These are phyloP conservation scores for Yponomeuta sedellus DNA, from an alignment of 2,888 invertebrate genomes.

Conservation along the genomic window DNA sequence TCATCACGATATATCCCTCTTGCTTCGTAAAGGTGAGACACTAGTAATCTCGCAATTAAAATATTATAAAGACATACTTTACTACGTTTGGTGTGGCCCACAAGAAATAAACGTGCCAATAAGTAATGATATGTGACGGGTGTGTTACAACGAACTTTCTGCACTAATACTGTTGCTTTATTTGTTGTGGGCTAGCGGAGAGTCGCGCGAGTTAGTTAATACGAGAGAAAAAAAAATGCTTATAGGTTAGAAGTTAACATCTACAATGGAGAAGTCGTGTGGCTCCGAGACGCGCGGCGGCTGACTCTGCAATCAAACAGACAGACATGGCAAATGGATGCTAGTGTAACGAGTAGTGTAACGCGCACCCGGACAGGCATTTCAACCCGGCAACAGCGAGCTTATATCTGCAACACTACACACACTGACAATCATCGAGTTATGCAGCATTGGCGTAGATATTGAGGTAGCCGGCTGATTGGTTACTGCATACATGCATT, in stretches of 20 bases:
- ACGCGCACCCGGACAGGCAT: conserved; percentile 15
- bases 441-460: conserved; percentile 21
- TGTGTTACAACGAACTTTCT: conserved; percentile 6
- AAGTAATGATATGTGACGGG: conserved; percentile 12
- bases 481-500: no score
- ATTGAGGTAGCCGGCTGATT: neutral
- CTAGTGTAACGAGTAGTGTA: conserved; percentile 27
- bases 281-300: conserved; percentile 29
- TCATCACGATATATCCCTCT: conserved; percentile 17
- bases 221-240: conserved; percentile 8
- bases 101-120: conserved; percentile 47
- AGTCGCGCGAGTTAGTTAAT: conserved; percentile 8
- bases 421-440: conserved; percentile 46
- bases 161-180: conserved; percentile 11
- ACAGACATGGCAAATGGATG: conserved; percentile 65
- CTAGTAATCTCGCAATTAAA: conserved; percentile 18
- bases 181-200: conserved; percentile 23
- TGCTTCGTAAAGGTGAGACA: neutral
- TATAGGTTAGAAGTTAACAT: conserved; percentile 38
- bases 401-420: conserved; percentile 74
- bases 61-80: conserved; percentile 35
- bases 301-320: conserved; percentile 68
- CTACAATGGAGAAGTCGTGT: conserved; percentile 45
- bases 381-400: conserved; percentile 47
- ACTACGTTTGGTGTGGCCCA: conserved; percentile 32